These are phyloP conservation scores for Lanius ludovicianus DNA, from an alignment of 2,113 vertebrate species.

Conservation along the genomic window DNA sequence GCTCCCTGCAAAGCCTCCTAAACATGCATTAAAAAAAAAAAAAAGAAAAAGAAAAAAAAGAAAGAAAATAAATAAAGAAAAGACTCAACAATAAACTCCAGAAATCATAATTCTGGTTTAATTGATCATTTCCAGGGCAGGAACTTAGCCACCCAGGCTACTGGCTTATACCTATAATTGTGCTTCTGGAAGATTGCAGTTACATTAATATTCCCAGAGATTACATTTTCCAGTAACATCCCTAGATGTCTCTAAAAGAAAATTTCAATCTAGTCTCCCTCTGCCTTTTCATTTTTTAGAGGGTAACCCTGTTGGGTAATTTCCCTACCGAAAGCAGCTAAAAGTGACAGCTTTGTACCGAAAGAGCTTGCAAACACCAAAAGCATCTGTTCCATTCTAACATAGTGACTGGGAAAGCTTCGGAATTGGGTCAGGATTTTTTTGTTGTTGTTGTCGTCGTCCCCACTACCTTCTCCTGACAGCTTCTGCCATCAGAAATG, in stretches of 20 bases:
- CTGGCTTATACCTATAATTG: slow-evolving; percentile 3
- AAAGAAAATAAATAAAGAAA: not conserved
- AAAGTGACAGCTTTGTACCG: slow-evolving; percentile 28
- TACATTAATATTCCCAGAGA: slow-evolving; percentile 50
- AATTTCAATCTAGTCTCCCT: not conserved
- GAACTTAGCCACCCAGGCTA: not conserved
- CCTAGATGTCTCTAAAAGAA: slow-evolving; percentile 19
- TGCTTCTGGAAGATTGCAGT: slow-evolving; percentile 33
- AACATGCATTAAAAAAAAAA: accelerated
- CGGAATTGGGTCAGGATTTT: slow-evolving; percentile 57
- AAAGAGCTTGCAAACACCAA: slow-evolving; percentile 46
- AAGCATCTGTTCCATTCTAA: slow-evolving; percentile 56
- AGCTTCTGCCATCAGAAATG: slow-evolving; percentile 48
- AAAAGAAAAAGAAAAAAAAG: not conserved
- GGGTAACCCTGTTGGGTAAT: slow-evolving; percentile 1
- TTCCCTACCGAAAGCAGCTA: slow-evolving; percentile 40
- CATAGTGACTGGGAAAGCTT: slow-evolving; percentile 42
- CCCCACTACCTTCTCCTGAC: slow-evolving; percentile 45
- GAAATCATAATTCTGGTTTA: not conserved
- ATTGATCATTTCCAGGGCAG: not conserved
- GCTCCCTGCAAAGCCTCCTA: not conserved
- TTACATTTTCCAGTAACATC: slow-evolving; percentile 23
- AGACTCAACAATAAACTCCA: not conserved
- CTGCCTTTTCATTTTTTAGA: slow-evolving; percentile 26
- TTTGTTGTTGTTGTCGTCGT: not conserved